Evolutionary conservation across 2,113 vertebrate species (phyloP).

Genomic region (Calyptommatus sinebrachiatus): DNA sequence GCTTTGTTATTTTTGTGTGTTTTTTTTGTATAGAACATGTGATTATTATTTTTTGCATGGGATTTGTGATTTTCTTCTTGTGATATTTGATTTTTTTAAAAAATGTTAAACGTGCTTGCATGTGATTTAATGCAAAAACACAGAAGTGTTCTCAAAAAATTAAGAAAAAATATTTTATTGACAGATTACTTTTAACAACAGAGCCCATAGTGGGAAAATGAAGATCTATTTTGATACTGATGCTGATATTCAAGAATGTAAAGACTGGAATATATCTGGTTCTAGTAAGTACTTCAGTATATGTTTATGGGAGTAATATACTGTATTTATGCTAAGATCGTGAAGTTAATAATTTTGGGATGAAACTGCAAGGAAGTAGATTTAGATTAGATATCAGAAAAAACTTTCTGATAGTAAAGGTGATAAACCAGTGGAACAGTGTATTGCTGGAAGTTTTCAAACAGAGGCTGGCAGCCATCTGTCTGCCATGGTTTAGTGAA

Average conservation of each 20-base stretch:
- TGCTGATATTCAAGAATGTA: slow-evolving; percentile 80
- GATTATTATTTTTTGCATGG: not conserved
- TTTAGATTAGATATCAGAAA: too few species aligned
- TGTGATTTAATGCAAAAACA: not conserved
- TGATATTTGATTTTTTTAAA: not conserved
- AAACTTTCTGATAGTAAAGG: too few species aligned
- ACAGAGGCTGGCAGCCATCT: too few species aligned
- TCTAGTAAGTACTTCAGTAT: slow-evolving; percentile 73
- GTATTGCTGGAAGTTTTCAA: too few species aligned
- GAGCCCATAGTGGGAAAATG: slow-evolving; percentile 90
- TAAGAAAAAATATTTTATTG: slow-evolving; percentile 43
- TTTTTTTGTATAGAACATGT: too few species aligned
- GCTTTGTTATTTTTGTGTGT: too few species aligned
- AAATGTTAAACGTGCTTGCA: not conserved
- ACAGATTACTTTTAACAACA: slow-evolving; percentile 91
- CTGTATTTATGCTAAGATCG: not conserved
- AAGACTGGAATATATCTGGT: slow-evolving; percentile 85
- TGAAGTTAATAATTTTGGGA: not conserved
- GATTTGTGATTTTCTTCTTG: not conserved
- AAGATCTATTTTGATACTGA: slow-evolving; percentile 90
- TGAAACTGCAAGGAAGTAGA: too few species aligned
- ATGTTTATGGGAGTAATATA: not conserved
- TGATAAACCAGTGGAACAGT: too few species aligned
- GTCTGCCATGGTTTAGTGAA: too few species aligned
- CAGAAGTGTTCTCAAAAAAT: not conserved